These are phyloP conservation scores for Drosophila kambysellisi DNA, from an alignment of 2,888 invertebrate species.

Conservation along the genomic window DNA sequence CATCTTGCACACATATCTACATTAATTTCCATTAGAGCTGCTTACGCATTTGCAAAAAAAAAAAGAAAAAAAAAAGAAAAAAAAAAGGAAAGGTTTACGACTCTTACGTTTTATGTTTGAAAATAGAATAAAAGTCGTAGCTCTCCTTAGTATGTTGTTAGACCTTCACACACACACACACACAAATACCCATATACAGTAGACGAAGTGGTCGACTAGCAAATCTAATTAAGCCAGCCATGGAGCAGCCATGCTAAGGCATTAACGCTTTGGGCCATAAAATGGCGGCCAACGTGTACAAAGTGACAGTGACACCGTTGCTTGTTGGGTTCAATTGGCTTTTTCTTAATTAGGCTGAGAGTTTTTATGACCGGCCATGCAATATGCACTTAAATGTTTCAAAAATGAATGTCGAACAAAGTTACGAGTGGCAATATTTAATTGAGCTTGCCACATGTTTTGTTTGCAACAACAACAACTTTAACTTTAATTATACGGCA, in stretches of 20 bases:
- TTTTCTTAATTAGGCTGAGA: constrained; percentile 47
- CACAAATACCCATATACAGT: constrained; percentile 6
- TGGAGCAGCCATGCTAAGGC: constrained; percentile 36
- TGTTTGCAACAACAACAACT: constrained; percentile 18
- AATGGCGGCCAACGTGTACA: constrained; percentile 42
- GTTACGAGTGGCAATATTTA: constrained; percentile 32
- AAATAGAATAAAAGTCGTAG: constrained; percentile 24
- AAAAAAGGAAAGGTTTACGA: constrained; percentile 59
- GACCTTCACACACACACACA: constrained; percentile 40
- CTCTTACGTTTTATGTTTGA: constrained; percentile 61
- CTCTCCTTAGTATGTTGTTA: constrained; percentile 21
- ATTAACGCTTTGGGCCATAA: constrained; percentile 65
- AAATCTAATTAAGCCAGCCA: constrained; percentile 75
- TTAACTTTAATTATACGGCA: constrained; percentile 14
- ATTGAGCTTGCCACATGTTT: constrained; percentile 70
- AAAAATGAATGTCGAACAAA: constrained; percentile 44
- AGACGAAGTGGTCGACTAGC: constrained; percentile 47
- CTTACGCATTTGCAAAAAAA: constrained; percentile 30
- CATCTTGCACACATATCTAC: constrained; percentile 20
- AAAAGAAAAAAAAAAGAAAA: neutral
- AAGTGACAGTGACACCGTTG: constrained; percentile 25
- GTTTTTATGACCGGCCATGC: constrained; percentile 44
- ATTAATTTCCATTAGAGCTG: constrained; percentile 69
- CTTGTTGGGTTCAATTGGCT: constrained; percentile 58
- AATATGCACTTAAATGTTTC: constrained; percentile 52